Evolutionary conservation across 2,797 vertebrate genomes (phyloP), one percentile per base, ranked within the genome.

Genomic region (Anguilla obscura): DNA sequence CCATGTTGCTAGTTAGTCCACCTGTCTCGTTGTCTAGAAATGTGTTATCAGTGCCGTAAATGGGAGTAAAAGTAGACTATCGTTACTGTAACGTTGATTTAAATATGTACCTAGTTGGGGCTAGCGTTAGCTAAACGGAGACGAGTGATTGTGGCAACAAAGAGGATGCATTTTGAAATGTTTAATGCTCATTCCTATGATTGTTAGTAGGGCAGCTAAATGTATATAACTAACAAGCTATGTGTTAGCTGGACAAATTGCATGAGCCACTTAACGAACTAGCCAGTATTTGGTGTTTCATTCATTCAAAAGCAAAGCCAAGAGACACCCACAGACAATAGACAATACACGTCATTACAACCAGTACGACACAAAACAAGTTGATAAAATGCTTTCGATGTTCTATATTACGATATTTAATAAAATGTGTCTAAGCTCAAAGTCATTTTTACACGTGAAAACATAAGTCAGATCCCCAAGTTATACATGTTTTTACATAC

Each of bases 401-500:
- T 74, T 74, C 69, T 74, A 21, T 33, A 33, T 33, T 36, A 30
- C 30, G 30, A 74, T 74, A 14, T 10, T 74, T 14, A 0, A 5
- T 27, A 85, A 21, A 2, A 0, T 2, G 21, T 0, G 0, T 0
- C 1, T 21, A 83, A 85, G 0, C 0, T 1, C 0, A 71, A 8
- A 69, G 84, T 90, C 30, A 3, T 3, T 1, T 9, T 1, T 87
- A 24, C 88, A 79, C 33, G 45, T 48, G 0, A 63, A 0, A 89
- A 93, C 90, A 91, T 90, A 82, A 71, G 76, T 45, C 6, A 80
- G 45, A 76, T 33, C 56, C 91, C 1, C 14, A 84, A 84, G 14
- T 63, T 2, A 9, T 24, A 58, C n/a, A 88, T 85, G 40, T 5
- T 85, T 30, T 1, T n/a, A 93, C 96, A 93, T 30, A 96, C 96